Base-by-base conservation (phyloP, 2,113 vertebrate genomes). In the Phycodurus eques region DNA sequence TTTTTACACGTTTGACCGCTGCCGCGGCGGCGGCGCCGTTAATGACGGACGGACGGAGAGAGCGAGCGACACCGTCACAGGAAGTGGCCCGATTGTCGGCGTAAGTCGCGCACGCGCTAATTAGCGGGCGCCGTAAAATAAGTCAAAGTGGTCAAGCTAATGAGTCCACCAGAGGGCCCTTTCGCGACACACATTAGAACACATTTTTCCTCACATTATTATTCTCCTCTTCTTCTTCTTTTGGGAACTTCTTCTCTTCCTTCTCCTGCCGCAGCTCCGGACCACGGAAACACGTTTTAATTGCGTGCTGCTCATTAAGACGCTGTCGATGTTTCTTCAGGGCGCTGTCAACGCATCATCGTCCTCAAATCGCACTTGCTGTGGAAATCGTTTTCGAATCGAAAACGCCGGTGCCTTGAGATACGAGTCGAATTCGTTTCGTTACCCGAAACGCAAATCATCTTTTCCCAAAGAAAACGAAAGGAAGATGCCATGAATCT, bases 41-140 rank as follows among this genome's bases (percentile, higher is more conserved):
- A 92, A 91, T 88, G 89, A 74, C 77, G 78, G 83, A 74, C 77
- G 78, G 83, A 85, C 83, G 80, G 83, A 90, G 85, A 88, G 2
- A 7, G 31, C 15, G 59, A 56, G 19, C 19, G 53, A 56, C 86
- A 83, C 75, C 76, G 89, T 92, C 85, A 83, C 87, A 91, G 82
- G 80, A 87, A 91, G 79, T 86, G 88, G 84, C 67, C 87, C 92
- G 91, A 93, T 92, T 92, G 85, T 75, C 80, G 90, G 88, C 51
- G 90, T 92, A 92, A 93, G 88, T 93, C 92, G 88, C 86, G 83
- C 84, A 74, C 70, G 90, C 91, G 90, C 92, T 93, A 93, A 93
- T 93, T 93, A 93, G 89, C 92, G 87, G 88, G 82, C 91, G 89
- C 90, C 88, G 90, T 93, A 92, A 92, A 93, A 93, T 91, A 92